Evolutionary conservation across 1,140 invertebrate genomes (phyloP).

Genomic region (Cotesia chilonis): DNA sequence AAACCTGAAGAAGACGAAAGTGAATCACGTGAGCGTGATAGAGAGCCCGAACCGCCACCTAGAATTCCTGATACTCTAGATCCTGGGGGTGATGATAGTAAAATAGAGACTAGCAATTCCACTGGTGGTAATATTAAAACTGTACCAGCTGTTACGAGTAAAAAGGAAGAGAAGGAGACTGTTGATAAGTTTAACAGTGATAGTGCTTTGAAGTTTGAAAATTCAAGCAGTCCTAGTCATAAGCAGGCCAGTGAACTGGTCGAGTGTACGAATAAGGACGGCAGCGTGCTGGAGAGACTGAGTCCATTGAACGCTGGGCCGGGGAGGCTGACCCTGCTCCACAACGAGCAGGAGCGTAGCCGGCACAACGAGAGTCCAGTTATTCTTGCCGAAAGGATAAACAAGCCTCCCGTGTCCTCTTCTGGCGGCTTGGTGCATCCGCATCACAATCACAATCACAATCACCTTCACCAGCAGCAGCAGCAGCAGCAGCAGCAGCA

Average conservation of each 20-base stretch:
- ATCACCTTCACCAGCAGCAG: slow-evolving; percentile 31
- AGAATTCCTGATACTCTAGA: slow-evolving; percentile 44
- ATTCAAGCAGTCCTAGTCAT: no score
- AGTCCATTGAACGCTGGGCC: slow-evolving; percentile 56
- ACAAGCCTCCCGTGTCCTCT: slow-evolving; percentile 50
- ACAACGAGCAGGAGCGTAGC: slow-evolving; percentile 60
- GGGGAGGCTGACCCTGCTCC: slow-evolving; percentile 55
- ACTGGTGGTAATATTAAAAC: neutral
- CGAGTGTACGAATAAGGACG: slow-evolving; percentile 44
- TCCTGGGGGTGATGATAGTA: slow-evolving; percentile 40
- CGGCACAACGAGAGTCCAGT: slow-evolving; percentile 64
- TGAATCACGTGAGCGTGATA: slow-evolving; percentile 59
- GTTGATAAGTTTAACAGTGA: no score
- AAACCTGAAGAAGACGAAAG: slow-evolving; percentile 59
- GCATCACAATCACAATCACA: slow-evolving; percentile 33
- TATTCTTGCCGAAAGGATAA: slow-evolving; percentile 61
- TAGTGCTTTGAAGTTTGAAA: no score
- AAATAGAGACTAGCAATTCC: neutral
- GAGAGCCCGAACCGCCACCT: slow-evolving; percentile 61
- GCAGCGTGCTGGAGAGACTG: slow-evolving; percentile 65
- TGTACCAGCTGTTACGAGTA: neutral
- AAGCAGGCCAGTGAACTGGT: no score
- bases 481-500: slow-evolving; percentile 20
- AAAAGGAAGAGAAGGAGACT: neutral
- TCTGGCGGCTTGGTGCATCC: no score